These are phyloP conservation scores for Saguinus midas DNA, from an alignment of 2,113 vertebrate genomes.

Conservation along the genomic window DNA sequence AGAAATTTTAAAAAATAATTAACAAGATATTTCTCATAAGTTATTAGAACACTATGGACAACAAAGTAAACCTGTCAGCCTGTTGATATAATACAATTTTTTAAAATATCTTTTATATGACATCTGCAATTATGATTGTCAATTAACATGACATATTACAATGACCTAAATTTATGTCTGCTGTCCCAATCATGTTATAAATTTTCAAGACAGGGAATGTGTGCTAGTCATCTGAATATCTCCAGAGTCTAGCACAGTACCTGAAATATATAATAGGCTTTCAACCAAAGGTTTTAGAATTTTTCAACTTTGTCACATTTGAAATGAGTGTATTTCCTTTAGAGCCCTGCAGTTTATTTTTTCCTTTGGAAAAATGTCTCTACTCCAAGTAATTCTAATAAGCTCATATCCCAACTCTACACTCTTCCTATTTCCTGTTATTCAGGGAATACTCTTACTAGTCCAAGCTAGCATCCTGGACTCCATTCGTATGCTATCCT, in stretches of 20 bases:
- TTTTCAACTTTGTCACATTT: not conserved
- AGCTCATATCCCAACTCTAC: not conserved
- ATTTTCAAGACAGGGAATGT: not conserved
- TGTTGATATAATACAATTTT: no score
- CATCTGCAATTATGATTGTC: not conserved
- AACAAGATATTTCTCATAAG: not conserved
- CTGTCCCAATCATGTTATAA: not conserved
- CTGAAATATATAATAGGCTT: not conserved
- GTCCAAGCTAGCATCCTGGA: not conserved
- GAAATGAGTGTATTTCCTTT: not conserved
- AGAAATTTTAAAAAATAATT: not conserved
- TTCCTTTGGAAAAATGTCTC: not conserved
- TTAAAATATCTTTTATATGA: not conserved
- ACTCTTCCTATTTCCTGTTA: not conserved
- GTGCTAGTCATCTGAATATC: not conserved
- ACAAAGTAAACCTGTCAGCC: not conserved
- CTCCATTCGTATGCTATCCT: not conserved
- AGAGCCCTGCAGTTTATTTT: not conserved
- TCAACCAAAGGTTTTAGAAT: not conserved
- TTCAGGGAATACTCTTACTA: not conserved
- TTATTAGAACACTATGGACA: no score
- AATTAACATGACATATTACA: not conserved
- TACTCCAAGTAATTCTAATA: not conserved
- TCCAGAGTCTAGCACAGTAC: not conserved
- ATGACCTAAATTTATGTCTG: not conserved